phyloP scores from a whole-genome alignment of 2,888 invertebrate species.

The Apamea monoglypha region DNA sequence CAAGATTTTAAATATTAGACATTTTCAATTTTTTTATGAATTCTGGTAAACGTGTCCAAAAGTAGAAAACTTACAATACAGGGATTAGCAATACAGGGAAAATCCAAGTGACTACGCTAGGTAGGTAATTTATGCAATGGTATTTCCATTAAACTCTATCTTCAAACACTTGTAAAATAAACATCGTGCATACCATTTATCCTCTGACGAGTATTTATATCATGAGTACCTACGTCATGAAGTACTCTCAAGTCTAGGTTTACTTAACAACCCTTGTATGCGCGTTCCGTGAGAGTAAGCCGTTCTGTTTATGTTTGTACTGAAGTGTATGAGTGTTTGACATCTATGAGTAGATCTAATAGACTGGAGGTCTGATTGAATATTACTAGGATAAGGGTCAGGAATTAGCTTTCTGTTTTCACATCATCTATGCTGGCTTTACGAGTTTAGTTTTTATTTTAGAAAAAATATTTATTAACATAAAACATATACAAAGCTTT shows the following conservation, averaged over 20 bases:
- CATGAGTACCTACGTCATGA: neutral
- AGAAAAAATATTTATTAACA: too few species aligned
- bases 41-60: neutral
- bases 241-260: slow-evolving; percentile 14
- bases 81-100: neutral
- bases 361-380: neutral
- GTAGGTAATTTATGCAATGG: neutral
- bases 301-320: slow-evolving; percentile 27
- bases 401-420: neutral
- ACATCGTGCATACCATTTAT: neutral
- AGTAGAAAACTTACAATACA: neutral
- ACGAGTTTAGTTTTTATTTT: too few species aligned
- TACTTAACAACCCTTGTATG: slow-evolving; percentile 14
- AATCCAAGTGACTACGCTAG: neutral
- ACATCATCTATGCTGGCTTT: neutral
- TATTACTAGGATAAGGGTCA: neutral
- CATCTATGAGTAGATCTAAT: slow-evolving; percentile 17
- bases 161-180: neutral
- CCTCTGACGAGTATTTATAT: neutral
- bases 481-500: too few species aligned
- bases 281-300: slow-evolving; percentile 3
- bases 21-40: neutral
- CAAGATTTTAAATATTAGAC: neutral
- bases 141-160: neutral
- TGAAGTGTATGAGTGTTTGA: slow-evolving; percentile 21